Base-by-base conservation (phyloP, 1,140 invertebrate species). In the Anastrepha obliqua region DNA sequence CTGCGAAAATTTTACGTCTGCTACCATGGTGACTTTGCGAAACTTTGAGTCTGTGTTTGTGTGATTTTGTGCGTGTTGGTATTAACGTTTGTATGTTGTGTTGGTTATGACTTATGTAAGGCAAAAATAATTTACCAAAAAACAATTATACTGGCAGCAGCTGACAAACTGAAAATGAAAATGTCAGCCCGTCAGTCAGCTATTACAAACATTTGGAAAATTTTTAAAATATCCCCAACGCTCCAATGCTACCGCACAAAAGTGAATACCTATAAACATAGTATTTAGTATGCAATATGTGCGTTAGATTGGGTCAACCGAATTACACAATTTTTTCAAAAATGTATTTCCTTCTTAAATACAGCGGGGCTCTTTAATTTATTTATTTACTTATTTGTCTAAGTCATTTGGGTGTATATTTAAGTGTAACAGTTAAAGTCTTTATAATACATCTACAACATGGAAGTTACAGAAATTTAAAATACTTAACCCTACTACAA, bases 61-160 rank as follows among this genome's bases (percentile, higher is more conserved):
- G 42, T 39, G 64, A 55, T 29, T 29, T 29, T 29, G 29, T 67
- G 64, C 11, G 39, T 67, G 64, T 11, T 67, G 64, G 39, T 9
- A 20, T 29, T 67, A 39, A 39, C 39, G 64, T 39, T 29, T 67
- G 60, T 11, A 62, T 17, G 4, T 5, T 62, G 4, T 5, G 11
- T 62, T 62, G 9, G 60, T 62, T 15, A 67, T 11, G n/a, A 62
- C 13, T 62, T 42, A 20, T 81, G 47, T 58, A 58, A 55, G 47
- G n/a, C 20, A 81, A 81, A 74, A 81, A 81, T 81, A 81, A 81
- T 55, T 81, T 81, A 81, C 44, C 47, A 47, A 81, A 81, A 81
- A 81, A 55, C 44, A 20, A 81, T 55, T 81, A 20, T 81, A 81
- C 74, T 55, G 47, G 29, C 74, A 55, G 47, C 74, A 55, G 44